Evolutionary conservation across 2,888 invertebrate species (phyloP), one percentile per base, ranked within the genome.

Genomic region (Microplitis manilae): DNA sequence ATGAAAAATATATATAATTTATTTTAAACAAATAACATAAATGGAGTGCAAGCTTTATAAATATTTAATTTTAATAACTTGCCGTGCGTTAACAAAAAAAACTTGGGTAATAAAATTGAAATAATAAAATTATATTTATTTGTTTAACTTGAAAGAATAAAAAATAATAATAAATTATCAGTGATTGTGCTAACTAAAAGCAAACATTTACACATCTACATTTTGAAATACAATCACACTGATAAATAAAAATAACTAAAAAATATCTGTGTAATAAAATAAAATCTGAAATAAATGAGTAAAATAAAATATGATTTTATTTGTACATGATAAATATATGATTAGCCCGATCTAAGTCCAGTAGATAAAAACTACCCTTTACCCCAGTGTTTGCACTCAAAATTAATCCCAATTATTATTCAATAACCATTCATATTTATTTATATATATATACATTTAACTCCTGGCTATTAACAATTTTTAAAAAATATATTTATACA

Each of bases 311-410:
- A 67, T 73, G 65, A 59, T 41, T 73, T 73, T 73, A 67, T 67
- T 67, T 59, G 38, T 76, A 38, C 38, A 72, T 71, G 41, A 76
- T 59, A 17, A 62, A 50, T 68, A 50, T 70, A 9, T 65, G 60
- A n/a, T 65, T 30, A 64, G 17, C n/a, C 9, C 41, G 9, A 4
- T 65, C 41, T 30, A 41, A 20, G 30, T 30, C 30, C 30, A 30
- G 30, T 30, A 30, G 39, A 30, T 30, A 38, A 73, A 77, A 84
- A 79, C 30, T 82, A 84, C 82, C 85, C 86, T 85, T 86, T 85
- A 85, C 84, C 86, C 85, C 87, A 88, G 87, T 88, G 87, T 88
- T 88, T 87, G 87, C 85, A 84, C 82, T 85, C 77, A 79, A 69
- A 79, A 81, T 71, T 61, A 71, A 73, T 69, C 64, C 77, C 69